Percentiles rank a stretch among this genome's conserved stretches.
These are phyloP conservation scores for Osedax frankpressi DNA, from an alignment of 2,888 invertebrate genomes.

Conservation along the genomic window DNA sequence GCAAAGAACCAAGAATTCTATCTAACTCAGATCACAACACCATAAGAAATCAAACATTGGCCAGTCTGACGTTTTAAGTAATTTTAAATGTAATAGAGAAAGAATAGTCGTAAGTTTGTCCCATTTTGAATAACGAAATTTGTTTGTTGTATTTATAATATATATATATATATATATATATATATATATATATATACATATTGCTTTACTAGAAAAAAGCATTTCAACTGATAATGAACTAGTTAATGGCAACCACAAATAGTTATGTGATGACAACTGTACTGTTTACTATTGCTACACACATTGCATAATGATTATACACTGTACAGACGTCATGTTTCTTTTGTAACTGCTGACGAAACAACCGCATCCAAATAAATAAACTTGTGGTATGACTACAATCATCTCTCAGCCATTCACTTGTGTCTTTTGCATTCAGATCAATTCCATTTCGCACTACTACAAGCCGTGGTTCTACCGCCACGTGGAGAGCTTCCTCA, in stretches of 20 bases:
- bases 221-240: no score
- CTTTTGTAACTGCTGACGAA: neutral
- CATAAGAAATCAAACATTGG: neutral
- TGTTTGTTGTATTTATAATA: no score
- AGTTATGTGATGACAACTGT: neutral
- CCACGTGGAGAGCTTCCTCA: constrained; percentile 55
- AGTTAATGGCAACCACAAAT: neutral
- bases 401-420: neutral
- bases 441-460: constrained; percentile 64
- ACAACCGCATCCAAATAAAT: neutral
- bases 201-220: no score
- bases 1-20: neutral
- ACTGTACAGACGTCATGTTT: neutral
- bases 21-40: neutral
- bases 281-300: neutral
- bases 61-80: neutral
- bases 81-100: neutral
- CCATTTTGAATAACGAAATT: no score
- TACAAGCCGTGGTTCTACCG: constrained; percentile 73
- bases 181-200: no score
- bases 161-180: no score
- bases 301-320: neutral
- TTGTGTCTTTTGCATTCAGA: constrained; percentile 44
- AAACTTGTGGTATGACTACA: neutral
- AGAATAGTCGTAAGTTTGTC: no score